phyloP scores from a whole-genome alignment of 2,888 invertebrate genomes.

The Nomada fabriciana region DNA sequence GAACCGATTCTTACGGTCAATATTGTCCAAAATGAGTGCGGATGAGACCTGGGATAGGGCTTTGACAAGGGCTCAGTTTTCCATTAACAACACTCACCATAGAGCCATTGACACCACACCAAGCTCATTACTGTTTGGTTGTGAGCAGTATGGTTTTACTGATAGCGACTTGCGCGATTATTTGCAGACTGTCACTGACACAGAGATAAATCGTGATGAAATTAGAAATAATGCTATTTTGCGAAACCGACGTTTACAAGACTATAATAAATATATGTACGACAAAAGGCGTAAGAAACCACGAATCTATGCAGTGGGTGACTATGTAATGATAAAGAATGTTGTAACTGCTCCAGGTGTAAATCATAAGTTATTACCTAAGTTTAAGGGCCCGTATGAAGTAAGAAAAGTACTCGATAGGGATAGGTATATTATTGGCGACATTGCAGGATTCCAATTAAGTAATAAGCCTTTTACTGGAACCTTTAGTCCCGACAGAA shows the following conservation, averaged over 20 bases:
- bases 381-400: too few species aligned
- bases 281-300: neutral
- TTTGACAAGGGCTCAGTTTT: conserved; percentile 18
- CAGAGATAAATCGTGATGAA: conserved; percentile 3
- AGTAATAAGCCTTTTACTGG: too few species aligned
- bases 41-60: conserved; percentile 21
- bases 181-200: neutral
- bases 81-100: conserved; percentile 32
- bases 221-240: neutral
- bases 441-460: too few species aligned
- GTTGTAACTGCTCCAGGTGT: too few species aligned
- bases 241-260: neutral
- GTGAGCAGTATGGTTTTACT: conserved; percentile 13
- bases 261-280: conserved; percentile 1
- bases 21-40: neutral
- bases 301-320: too few species aligned
- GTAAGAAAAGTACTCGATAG: too few species aligned
- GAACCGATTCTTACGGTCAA: conserved; percentile 13
- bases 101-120: conserved; percentile 20
- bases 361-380: too few species aligned
- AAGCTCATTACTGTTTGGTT: conserved; percentile 15
- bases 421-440: too few species aligned
- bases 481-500: too few species aligned
- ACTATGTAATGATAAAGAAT: too few species aligned
- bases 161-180: conserved; percentile 6